Base-by-base conservation (phyloP, 2,113 vertebrate species). In the Misgurnus anguillicaudatus region DNA sequence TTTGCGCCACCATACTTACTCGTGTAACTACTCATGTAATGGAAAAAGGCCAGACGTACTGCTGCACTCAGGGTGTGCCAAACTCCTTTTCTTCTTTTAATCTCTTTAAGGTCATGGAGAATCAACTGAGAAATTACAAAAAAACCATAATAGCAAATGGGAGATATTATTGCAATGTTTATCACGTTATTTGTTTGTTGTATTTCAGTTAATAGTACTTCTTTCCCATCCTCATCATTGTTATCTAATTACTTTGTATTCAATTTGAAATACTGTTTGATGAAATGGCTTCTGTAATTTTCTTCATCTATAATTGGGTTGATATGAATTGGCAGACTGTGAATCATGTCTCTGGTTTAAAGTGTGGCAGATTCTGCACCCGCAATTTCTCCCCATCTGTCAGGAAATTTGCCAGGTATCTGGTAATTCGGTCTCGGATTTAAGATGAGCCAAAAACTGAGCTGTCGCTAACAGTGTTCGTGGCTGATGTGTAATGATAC, bases 231-330 rank as follows among this genome's bases (percentile, higher is more conserved):
- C 19, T 60, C 53, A 39, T 45, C 55, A 45, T 63, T 38, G 45
- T 75, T 75, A 45, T 6, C 58, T 53, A 64, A 76, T 76, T 76
- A 39, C 51, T 76, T 24, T 74, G 24, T 74, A 60, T 64, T 64
- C 61, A 39, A 17, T 71, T 71, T 19, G 16, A 71, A 70, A 55
- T 70, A 17, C 16, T 38, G 38, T 75, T 64, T 64, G 31, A 64
- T 65, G 16, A 48, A 75, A 63, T 63, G 21, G 57, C 58, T 75
- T 63, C 42, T 75, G 72, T 42, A 76, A 64, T 76, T 51, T 76
- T 9, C 17, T 53, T 76, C 31, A 51, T n/a, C 74, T 76, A 39
- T 73, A 73, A 73, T 61, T 73, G 71, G 6, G 9, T 17, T 76
- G 45, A 51, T 51, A 76, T 64, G 45, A 76, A 51, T 76, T 76